Evolutionary conservation across 2,113 vertebrate species (phyloP).

Genomic region (Cathartes aura): DNA sequence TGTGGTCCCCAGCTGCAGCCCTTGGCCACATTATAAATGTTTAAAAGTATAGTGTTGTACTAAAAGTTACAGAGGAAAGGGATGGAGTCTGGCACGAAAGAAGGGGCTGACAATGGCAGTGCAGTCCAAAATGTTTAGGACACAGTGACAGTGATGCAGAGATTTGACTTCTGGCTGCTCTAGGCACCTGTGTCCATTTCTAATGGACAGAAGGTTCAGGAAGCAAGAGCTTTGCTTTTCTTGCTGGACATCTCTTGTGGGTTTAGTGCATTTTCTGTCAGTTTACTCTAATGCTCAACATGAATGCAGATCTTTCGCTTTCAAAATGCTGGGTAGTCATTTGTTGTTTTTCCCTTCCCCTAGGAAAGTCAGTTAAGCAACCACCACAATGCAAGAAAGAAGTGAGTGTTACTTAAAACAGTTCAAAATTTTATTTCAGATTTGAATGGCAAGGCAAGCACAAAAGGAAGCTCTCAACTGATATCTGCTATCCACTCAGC

Average conservation of each 20-base stretch:
- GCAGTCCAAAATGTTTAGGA: background rate
- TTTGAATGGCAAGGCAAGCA: constrained; percentile 72
- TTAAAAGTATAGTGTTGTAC: background rate
- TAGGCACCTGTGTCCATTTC: background rate
- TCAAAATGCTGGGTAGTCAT: background rate
- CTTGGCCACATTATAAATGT: background rate
- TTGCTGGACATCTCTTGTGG: background rate
- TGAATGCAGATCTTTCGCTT: background rate
- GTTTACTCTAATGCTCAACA: background rate
- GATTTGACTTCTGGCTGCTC: background rate
- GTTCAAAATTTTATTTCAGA: constrained; percentile 23
- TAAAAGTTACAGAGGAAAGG: background rate
- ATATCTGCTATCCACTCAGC: constrained; percentile 77
- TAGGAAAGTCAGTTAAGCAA: background rate
- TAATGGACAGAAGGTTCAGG: background rate
- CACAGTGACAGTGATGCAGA: background rate
- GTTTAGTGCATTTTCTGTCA: background rate
- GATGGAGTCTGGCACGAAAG: background rate
- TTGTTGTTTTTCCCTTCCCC: background rate
- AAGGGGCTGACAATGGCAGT: background rate
- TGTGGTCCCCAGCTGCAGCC: background rate
- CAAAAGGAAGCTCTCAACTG: constrained; percentile 82
- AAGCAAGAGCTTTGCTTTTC: background rate
- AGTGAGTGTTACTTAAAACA: background rate
- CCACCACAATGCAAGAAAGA: background rate